These are phyloP conservation scores for Cheirogaleus medius DNA, from an alignment of 2,113 vertebrate genomes.

Conservation along the genomic window DNA sequence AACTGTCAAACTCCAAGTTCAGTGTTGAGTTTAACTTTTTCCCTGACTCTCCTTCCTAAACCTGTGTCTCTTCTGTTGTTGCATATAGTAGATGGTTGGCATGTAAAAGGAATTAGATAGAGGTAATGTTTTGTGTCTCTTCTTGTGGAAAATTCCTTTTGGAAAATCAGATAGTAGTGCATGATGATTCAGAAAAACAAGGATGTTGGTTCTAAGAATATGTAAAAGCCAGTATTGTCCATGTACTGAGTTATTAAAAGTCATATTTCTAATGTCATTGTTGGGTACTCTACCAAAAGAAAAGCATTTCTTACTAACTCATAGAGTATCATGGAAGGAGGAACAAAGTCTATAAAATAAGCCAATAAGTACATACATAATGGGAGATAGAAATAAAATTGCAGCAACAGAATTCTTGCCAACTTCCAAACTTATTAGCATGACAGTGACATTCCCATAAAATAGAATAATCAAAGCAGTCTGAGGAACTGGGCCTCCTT, in stretches of 20 bases:
- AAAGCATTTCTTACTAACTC: not conserved
- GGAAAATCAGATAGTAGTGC: not conserved
- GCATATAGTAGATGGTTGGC: not conserved
- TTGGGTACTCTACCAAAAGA: not conserved
- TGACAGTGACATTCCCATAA: not conserved
- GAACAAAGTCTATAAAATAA: not conserved
- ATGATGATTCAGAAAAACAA: not conserved
- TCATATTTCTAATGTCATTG: not conserved
- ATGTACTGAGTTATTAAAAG: not conserved
- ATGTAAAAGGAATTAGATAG: not conserved
- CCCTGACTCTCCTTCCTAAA: not conserved
- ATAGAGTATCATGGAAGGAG: not conserved
- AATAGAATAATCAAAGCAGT: not conserved
- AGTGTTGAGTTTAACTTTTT: not conserved
- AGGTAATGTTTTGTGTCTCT: not conserved
- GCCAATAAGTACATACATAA: not conserved
- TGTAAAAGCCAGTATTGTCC: not conserved
- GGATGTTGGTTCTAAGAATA: not conserved
- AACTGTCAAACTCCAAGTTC: not conserved
- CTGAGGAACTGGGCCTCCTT: not conserved
- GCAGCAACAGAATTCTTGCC: not conserved
- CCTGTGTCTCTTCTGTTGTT: not conserved
- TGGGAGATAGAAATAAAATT: constrained; percentile 26
- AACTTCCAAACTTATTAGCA: constrained; percentile 19
- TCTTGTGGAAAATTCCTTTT: not conserved